Evolutionary conservation across 2,888 invertebrate genomes (phyloP), one percentile per base, ranked within the genome.

Genomic region (Brachyopa scutellaris): DNA sequence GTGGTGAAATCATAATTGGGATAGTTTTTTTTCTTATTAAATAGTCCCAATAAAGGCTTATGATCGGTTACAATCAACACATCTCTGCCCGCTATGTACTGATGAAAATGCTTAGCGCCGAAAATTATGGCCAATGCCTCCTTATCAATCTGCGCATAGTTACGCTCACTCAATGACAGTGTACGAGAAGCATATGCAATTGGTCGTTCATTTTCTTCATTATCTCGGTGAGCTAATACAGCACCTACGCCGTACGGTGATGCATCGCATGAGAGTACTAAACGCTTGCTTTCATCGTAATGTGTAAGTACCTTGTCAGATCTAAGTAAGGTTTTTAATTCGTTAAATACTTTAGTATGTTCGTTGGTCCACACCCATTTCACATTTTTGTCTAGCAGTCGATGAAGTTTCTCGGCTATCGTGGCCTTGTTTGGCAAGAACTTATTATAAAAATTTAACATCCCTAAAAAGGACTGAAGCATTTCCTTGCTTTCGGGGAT

Each of bases 111-210:
- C 29, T 45, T 19, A 11, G 40, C 19, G n/a, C 36, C 67, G 23
- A 55, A 67, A 15, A 42, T 66, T 2, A 67, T 67, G 8, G 55
- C 53, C 13, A 67, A 55, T 1, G 21, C 55, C 45, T 67, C 55
- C 23, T 36, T 67, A 45, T 55, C 55, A 5, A 67, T 67, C 33
- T 67, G 67, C 0, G 67, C 67, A 19, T 38, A 69, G 55, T 53
- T 53, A 2, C 40, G 17, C n/a, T 53, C 21, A 26, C 21, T 42
- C 13, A 8, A 21, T 6, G 33, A 19, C 51, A 70, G 11, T 13
- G 59, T 70, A 13, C 59, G 59, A 1, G 51, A 67, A 7, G 51
- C 57, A 29, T 49, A 76, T 29, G 51, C 59, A 13, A 67, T 76
- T 2, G 51, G 55, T 2, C 36, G 23, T 26, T 59, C 66, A 42